phyloP scores from a whole-genome alignment of 2,113 vertebrate genomes.

The Accipiter virgatus region DNA sequence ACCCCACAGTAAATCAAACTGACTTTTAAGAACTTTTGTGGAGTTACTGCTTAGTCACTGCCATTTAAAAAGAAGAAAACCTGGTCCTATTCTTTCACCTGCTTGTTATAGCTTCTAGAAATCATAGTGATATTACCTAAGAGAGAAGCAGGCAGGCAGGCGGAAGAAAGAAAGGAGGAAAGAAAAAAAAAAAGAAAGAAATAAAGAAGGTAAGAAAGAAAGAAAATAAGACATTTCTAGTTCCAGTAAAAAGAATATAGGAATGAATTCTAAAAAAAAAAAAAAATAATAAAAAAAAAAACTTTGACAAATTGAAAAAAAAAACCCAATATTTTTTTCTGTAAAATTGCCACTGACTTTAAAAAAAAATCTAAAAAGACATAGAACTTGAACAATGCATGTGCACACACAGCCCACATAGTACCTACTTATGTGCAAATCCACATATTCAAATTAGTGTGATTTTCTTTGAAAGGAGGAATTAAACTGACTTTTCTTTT shows the following conservation, averaged over 20 bases:
- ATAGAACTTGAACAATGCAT: neutral
- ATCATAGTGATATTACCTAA: neutral
- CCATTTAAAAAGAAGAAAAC: constrained; percentile 10
- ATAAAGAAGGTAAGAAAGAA: neutral
- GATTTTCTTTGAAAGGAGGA: constrained; percentile 19
- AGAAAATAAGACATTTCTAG: neutral
- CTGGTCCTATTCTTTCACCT: neutral
- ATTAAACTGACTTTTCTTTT: constrained; percentile 27
- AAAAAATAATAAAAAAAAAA: neutral
- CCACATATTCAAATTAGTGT: neutral
- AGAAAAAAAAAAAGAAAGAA: neutral
- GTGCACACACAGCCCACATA: neutral
- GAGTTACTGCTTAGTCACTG: neutral
- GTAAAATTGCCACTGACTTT: neutral
- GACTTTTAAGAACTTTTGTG: constrained; percentile 12
- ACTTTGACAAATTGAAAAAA: neutral
- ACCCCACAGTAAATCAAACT: constrained; percentile 7
- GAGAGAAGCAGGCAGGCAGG: neutral
- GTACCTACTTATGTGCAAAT: neutral
- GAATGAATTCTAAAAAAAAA: neutral
- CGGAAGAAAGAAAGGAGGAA: neutral
- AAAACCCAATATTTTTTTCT: neutral
- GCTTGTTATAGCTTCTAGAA: neutral
- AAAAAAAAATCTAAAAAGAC: neutral
- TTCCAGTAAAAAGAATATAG: neutral